Percentiles rank a stretch among this genome's conserved stretches.
Evolutionary conservation across 2,888 invertebrate genomes (phyloP).

Genomic region (Xestoiulus laeticollis): DNA sequence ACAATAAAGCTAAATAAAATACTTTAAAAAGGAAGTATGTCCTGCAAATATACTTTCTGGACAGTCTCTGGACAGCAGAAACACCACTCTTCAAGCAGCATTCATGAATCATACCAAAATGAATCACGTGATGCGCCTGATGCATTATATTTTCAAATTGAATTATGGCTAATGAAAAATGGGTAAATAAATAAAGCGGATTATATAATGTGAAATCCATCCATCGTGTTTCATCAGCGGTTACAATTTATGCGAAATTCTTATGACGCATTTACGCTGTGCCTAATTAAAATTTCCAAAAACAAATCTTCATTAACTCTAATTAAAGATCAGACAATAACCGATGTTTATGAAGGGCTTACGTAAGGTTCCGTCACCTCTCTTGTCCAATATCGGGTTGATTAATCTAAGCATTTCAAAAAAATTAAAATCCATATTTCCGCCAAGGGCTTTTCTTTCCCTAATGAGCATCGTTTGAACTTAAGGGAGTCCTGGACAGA

Average conservation of each 20-base stretch:
- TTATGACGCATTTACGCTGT: not conserved
- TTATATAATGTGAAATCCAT: not conserved
- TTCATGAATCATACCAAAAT: not conserved
- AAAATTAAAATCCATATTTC: not conserved
- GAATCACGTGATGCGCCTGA: not conserved
- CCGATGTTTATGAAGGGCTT: slow-evolving; percentile 6
- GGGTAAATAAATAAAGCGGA: not conserved
- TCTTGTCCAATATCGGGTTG: not conserved
- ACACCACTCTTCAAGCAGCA: too few species aligned
- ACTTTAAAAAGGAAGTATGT: too few species aligned
- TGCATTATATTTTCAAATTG: not conserved
- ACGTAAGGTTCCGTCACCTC: not conserved
- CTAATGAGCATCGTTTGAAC: not conserved
- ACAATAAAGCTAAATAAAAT: too few species aligned
- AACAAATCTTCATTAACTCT: slow-evolving; percentile 19
- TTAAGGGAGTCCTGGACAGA: slow-evolving; percentile 9
- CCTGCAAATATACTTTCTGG: too few species aligned
- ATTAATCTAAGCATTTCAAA: not conserved
- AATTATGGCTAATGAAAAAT: slow-evolving; percentile 20
- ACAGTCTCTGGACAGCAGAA: too few species aligned
- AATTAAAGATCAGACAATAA: not conserved
- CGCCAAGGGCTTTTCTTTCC: slow-evolving; percentile 20
- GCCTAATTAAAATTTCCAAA: not conserved
- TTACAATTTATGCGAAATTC: not conserved
- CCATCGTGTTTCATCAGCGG: not conserved